Conservation (phyloP, 2,888 invertebrate genomes). For the Eupithecia subfuscata region DNA sequence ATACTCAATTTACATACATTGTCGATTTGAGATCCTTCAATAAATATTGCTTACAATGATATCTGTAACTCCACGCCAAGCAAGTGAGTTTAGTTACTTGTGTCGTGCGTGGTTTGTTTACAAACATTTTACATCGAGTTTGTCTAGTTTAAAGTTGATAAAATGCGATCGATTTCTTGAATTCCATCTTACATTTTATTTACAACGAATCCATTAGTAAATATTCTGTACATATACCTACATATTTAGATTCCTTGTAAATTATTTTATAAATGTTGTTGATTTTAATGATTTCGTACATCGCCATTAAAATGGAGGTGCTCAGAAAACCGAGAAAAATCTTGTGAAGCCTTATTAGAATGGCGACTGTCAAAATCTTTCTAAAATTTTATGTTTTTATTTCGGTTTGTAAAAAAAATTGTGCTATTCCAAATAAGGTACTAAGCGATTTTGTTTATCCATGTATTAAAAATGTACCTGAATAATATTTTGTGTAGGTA, state of each 20-base stretch:
- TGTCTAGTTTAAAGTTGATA: background rate
- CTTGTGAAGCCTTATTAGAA: background rate
- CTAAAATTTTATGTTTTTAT: background rate
- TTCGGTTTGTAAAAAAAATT: background rate
- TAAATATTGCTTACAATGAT: too few relatives aligned
- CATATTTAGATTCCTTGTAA: conserved; percentile 20
- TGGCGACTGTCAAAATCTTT: background rate
- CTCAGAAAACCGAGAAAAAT: background rate
- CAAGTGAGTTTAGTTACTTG: too few relatives aligned
- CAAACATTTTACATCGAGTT: too few relatives aligned
- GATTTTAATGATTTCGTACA: conserved; percentile 35
- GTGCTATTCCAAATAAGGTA: conserved; percentile 29
- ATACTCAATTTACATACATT: too few relatives aligned
- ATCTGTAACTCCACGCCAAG: too few relatives aligned
- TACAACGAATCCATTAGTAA: conserved; percentile 17
- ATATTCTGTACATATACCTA: conserved; percentile 17
- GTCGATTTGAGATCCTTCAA: too few relatives aligned
- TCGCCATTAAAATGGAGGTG: conserved; percentile 17
- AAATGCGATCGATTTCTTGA: background rate
- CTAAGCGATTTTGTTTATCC: conserved; percentile 24
- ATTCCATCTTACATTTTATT: background rate
- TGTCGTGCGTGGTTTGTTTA: too few relatives aligned
- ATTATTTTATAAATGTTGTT: conserved; percentile 39
- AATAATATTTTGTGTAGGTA: conserved; percentile 21
- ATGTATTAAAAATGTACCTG: conserved; percentile 31